Conservation (phyloP, 2,113 vertebrate genomes). For the Danionella cerebrum region DNA sequence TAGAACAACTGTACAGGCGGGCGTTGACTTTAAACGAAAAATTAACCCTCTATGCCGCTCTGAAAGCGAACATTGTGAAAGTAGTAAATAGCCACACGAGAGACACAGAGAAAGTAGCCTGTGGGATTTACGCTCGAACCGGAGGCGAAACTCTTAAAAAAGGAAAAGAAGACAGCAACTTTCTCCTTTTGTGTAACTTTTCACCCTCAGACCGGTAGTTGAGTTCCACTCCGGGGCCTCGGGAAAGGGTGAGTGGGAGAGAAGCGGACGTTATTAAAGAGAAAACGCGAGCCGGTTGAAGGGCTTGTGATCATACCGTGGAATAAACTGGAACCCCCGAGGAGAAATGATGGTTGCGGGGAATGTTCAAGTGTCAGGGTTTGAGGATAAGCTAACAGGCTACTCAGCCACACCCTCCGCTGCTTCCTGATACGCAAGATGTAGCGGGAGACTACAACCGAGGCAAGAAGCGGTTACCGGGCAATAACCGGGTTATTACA, state of each 20-base stretch:
- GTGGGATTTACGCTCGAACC: neutral
- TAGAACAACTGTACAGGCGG: neutral
- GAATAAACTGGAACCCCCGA: neutral
- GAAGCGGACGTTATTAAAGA: neutral
- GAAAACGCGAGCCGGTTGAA: neutral
- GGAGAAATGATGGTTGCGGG: neutral
- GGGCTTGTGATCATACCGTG: neutral
- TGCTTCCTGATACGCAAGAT: constrained; percentile 63
- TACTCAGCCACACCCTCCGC: constrained; percentile 69
- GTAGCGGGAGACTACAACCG: constrained; percentile 53
- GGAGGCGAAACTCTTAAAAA: neutral
- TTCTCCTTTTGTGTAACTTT: constrained; percentile 39
- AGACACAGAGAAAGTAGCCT: no score
- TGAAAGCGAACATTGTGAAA: constrained; percentile 28
- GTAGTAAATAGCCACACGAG: constrained; percentile 2
- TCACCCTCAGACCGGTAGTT: constrained; percentile 42
- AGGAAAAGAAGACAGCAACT: constrained; percentile 40
- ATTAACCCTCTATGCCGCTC: neutral
- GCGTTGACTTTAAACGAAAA: constrained; percentile 1
- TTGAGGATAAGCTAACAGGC: constrained; percentile 16
- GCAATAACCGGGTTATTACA: neutral
- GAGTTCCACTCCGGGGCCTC: constrained; percentile 52
- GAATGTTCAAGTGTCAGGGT: neutral
- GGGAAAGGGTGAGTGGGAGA: constrained; percentile 47
- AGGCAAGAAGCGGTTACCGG: constrained; percentile 26